Conservation (phyloP, 1,140 invertebrate species). For the Xylocopa sonorina region DNA sequence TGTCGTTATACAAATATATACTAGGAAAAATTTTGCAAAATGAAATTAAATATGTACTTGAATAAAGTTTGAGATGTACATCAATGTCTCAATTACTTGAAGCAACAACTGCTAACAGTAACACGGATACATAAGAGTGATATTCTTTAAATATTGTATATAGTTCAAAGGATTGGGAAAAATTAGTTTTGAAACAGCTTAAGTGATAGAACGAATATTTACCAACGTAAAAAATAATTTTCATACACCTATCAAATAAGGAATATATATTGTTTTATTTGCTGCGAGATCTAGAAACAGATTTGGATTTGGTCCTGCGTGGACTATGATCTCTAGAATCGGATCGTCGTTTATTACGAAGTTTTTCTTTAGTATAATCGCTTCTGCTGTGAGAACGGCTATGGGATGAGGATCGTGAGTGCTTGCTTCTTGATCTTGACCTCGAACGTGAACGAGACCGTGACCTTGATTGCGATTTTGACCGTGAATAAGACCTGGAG, state of each 20-base stretch:
- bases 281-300: conserved; percentile 76
- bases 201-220: background rate
- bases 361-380: conserved; percentile 67
- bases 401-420: conserved; percentile 79
- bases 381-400: conserved; percentile 80
- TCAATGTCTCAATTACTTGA: conserved; percentile 7
- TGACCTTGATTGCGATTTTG: conserved; percentile 80
- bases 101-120: background rate
- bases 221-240: conserved; percentile 18
- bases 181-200: background rate
- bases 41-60: background rate
- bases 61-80: background rate
- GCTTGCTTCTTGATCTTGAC: conserved; percentile 79
- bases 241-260: conserved; percentile 10
- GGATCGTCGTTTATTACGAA: conserved; percentile 83
- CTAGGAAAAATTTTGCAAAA: background rate
- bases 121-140: background rate
- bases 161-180: background rate
- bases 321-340: conserved; percentile 81
- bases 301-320: conserved; percentile 77
- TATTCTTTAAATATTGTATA: background rate
- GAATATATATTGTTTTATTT: conserved; percentile 73
- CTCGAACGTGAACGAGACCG: conserved; percentile 80
- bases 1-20: conserved; percentile 3
- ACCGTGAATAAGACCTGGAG: conserved; percentile 79